These are phyloP conservation scores for Erythrolamprus reginae DNA, from an alignment of 2,113 vertebrate genomes.

Conservation along the genomic window DNA sequence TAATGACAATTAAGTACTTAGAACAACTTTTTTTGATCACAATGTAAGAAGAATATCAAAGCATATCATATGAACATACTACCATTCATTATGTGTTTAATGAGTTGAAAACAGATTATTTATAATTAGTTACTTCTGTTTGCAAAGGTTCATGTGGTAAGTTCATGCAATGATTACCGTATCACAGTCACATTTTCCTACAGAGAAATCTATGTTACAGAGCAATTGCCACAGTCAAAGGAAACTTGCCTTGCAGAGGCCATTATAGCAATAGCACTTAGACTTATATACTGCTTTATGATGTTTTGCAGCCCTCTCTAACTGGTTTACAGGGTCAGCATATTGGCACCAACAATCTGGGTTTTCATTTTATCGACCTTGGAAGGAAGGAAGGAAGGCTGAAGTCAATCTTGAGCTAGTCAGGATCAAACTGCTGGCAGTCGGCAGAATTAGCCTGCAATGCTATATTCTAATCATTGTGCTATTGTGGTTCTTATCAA, in stretches of 20 bases:
- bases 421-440: neutral
- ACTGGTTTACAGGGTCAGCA: neutral
- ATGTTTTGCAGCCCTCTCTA: neutral
- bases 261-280: neutral
- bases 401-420: neutral
- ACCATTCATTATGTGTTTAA: fast-evolving
- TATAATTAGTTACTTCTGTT: neutral
- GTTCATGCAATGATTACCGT: neutral
- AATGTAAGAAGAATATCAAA: neutral
- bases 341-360: neutral
- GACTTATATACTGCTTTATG: neutral
- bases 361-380: neutral
- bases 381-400: neutral
- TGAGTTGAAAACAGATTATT: neutral
- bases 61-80: fast-evolving
- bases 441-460: neutral
- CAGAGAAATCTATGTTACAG: no score
- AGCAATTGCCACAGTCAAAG: neutral
- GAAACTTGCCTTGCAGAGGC: neutral
- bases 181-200: neutral
- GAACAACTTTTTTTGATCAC: neutral
- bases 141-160: neutral
- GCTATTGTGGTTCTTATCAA: neutral
- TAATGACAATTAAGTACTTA: neutral
- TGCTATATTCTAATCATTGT: neutral